Evolutionary conservation across 2,113 vertebrate species (phyloP).

Genomic region (Brevimyrus niger): DNA sequence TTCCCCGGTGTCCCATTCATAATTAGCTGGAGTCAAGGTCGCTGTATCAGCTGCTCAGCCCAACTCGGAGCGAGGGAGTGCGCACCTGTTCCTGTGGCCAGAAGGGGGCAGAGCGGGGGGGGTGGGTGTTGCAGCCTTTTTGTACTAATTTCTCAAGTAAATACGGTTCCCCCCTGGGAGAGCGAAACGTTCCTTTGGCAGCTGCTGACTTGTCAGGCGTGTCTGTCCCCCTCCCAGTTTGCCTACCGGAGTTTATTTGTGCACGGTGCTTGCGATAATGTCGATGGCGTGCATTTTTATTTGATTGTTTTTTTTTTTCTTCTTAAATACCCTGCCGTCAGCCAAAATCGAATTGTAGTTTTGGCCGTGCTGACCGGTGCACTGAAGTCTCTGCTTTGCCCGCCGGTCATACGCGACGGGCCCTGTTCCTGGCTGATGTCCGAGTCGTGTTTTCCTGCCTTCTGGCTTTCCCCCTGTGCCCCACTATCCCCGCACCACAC

Average conservation of each 20-base stretch:
- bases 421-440: neutral
- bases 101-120: neutral
- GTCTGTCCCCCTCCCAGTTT: neutral
- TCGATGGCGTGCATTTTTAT: neutral
- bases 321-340: neutral
- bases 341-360: neutral
- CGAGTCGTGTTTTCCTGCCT: neutral
- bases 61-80: neutral
- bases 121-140: neutral
- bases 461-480: neutral
- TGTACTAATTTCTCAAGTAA: slow-evolving; percentile 11
- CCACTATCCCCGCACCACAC: neutral
- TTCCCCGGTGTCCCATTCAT: slow-evolving; percentile 12
- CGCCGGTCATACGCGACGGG: neutral
- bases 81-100: neutral
- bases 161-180: neutral
- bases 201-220: neutral
- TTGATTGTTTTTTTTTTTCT: neutral
- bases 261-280: neutral
- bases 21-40: slow-evolving; percentile 28
- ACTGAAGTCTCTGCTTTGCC: neutral
- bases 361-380: neutral
- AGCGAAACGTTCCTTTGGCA: neutral
- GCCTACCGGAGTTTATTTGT: neutral
- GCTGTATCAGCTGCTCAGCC: slow-evolving; percentile 15